A percentile compares a stretch with the other conserved stretches of the same genome.
phyloP scores from a whole-genome alignment of 2,113 vertebrate species.

The Myiagra hebetior region DNA sequence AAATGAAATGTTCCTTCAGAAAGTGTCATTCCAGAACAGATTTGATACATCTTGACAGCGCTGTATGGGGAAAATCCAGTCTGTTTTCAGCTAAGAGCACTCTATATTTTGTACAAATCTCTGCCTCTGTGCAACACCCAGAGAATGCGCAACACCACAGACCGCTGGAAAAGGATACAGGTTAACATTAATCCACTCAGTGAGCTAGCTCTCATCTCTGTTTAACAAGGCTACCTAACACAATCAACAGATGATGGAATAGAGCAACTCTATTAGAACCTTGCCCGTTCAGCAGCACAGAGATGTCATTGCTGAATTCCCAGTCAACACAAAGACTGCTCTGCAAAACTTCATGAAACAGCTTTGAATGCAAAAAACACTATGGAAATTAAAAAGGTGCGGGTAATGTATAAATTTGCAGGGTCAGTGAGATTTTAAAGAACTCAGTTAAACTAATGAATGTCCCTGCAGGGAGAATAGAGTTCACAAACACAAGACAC shows the following conservation, averaged over 20 bases:
- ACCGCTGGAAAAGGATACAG: not conserved
- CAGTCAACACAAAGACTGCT: not conserved
- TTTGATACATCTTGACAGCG: not conserved
- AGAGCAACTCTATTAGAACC: not conserved
- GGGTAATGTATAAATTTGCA: not conserved
- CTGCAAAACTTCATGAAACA: not conserved
- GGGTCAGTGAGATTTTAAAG: not conserved
- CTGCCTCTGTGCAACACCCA: accelerated
- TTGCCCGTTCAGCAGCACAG: not conserved
- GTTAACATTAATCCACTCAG: not conserved
- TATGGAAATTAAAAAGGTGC: not conserved
- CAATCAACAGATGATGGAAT: not conserved
- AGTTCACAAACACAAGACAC: not conserved
- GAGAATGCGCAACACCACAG: not conserved
- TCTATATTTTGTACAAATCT: not conserved
- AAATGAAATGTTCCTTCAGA: not conserved
- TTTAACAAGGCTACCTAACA: not conserved
- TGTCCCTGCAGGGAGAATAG: not conserved
- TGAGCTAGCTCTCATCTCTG: not conserved
- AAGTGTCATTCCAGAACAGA: not conserved
- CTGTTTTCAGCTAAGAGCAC: not conserved
- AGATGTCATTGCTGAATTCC: not conserved
- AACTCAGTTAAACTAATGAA: not conserved
- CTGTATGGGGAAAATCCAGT: not conserved
- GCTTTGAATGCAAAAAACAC: not conserved